These are phyloP conservation scores for Mechanitis mazaeus DNA, from an alignment of 2,888 invertebrate genomes.

Conservation along the genomic window DNA sequence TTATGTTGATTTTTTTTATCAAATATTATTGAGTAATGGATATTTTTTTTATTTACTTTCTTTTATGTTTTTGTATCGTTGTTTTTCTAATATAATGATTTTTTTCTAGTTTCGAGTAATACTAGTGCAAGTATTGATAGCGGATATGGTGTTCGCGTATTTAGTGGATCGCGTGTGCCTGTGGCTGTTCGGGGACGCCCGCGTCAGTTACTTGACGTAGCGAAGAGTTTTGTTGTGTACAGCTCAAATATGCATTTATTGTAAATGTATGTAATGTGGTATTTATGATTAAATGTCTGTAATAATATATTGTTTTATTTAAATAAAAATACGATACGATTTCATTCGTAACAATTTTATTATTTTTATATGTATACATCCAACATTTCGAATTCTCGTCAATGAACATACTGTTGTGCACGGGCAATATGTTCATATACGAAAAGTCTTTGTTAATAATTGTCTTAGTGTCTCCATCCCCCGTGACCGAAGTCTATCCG, in stretches of 20 bases:
- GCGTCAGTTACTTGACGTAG: slow-evolving; percentile 40
- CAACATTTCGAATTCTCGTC: slow-evolving; percentile 20
- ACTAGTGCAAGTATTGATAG: slow-evolving; percentile 87
- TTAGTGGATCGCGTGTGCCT: slow-evolving; percentile 89
- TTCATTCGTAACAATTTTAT: not conserved
- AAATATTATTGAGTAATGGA: not conserved
- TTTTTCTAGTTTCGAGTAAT: slow-evolving; percentile 89
- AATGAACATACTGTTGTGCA: slow-evolving; percentile 15
- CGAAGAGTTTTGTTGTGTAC: slow-evolving; percentile 13
- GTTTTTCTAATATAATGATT: not conserved
- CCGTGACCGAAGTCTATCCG: slow-evolving; percentile 20
- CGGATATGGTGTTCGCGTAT: slow-evolving; percentile 91
- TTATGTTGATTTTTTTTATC: too few species aligned
- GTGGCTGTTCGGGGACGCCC: slow-evolving; percentile 90
- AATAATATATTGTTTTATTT: slow-evolving; percentile 13
- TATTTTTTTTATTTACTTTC: slow-evolving; percentile 20
- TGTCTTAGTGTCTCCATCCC: slow-evolving; percentile 23
- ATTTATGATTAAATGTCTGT: slow-evolving; percentile 21
- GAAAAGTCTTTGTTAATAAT: slow-evolving; percentile 13
- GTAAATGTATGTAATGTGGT: slow-evolving; percentile 36
- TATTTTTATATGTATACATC: not conserved
- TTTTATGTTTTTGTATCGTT: not conserved
- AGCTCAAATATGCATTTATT: slow-evolving; percentile 42
- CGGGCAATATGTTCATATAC: slow-evolving; percentile 16
- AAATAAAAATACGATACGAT: not conserved